phyloP scores from a whole-genome alignment of 2,797 vertebrate species.

The Psittacula echo region DNA sequence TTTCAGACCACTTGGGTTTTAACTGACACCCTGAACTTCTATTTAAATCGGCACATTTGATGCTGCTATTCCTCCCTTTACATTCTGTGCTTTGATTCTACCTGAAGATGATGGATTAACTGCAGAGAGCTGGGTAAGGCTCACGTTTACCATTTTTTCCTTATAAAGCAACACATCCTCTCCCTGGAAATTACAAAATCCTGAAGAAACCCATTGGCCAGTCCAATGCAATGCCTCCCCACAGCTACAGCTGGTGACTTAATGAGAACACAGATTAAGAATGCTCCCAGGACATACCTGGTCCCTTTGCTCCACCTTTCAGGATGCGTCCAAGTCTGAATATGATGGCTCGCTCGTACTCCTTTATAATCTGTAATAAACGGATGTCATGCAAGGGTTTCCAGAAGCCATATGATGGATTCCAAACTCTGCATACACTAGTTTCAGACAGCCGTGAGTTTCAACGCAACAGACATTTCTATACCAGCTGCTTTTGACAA shows the following conservation, averaged over 20 bases:
- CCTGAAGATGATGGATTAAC: neutral
- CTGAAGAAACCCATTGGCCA: neutral
- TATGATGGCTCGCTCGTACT: conserved; percentile 96
- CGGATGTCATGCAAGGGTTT: neutral
- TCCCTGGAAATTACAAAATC: conserved; percentile 2
- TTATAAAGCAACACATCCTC: neutral
- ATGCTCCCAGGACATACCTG: conserved; percentile 80
- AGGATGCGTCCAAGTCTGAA: conserved; percentile 93
- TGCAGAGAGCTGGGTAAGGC: neutral
- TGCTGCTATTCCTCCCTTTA: neutral
- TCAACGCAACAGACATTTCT: neutral
- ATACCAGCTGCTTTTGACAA: neutral
- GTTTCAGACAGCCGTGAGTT: neutral
- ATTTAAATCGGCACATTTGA: neutral
- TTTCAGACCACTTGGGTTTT: neutral
- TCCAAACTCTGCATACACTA: neutral
- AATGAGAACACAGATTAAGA: neutral
- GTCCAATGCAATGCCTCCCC: neutral
- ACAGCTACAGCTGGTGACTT: neutral
- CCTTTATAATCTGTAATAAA: conserved; percentile 90
- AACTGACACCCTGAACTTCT: neutral
- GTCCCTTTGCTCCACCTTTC: conserved; percentile 93
- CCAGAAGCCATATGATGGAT: neutral
- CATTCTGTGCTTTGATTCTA: neutral
- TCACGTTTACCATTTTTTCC: neutral